Base-by-base conservation (phyloP, 2,113 vertebrate genomes). In the Sylvia atricapilla region DNA sequence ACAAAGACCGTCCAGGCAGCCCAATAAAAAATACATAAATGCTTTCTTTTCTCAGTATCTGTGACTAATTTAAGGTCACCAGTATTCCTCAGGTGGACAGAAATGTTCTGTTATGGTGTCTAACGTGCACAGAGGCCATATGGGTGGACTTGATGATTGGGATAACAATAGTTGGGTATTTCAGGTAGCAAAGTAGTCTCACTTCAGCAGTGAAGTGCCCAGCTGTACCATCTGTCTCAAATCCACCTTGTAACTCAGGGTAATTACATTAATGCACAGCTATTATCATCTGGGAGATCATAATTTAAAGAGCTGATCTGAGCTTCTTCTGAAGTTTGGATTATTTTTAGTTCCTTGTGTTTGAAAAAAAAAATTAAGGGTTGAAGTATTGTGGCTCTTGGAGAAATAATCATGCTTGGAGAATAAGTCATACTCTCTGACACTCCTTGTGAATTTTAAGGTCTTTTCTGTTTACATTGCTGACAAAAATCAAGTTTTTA, bases 221-320 rank as follows among this genome's bases (percentile, higher is more conserved):
- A 67, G 44, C 56, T 82, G 7, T 56, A 35, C 19, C 27, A n/a
- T 84, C 82, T 94, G 49, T 94, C 74, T 94, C 44, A 39, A 89
- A 50, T 84, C 23, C 2, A 6, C 44, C 53, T 72, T 85, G 44
- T 37, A 84, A 90, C 58, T 93, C 81, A 79, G 21, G 14, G 74
- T 89, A 87, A 87, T 93, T 84, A 52, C 49, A 53, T 95, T 53
- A 66, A 62, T 64, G 44, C 66, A 56, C 78, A 85, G 62, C 37
- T 76, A 1, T 73, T 90, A 21, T 82, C 69, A 72, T 41, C 50
- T 93, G 49, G 50, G 85, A 87, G 41, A 46, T 31, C 22, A 23
- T 79, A 85, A 58, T 85, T 76, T 80, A 74, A 73, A 92, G 79
- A 66, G 31, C 41, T 88, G 70, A 66, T 93, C 44, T 69, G 28